A percentile compares a stretch with the other conserved stretches of the same genome.
Conservation (phyloP, 2,113 vertebrate genomes). For the Ceuthmochares aereus region DNA sequence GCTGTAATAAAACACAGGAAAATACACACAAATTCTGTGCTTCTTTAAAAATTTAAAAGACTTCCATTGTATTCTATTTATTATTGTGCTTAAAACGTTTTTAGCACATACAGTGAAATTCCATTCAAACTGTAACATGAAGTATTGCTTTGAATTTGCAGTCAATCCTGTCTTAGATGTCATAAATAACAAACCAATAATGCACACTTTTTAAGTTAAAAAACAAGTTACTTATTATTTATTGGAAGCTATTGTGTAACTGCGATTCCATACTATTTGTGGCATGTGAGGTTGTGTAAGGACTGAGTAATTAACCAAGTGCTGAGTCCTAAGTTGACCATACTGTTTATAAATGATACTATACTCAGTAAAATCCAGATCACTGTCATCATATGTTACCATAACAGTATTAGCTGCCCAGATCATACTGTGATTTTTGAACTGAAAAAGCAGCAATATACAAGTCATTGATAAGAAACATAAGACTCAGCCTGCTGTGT, state of each 20-base stretch:
- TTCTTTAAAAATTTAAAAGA: slow-evolving; percentile 55
- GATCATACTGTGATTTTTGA: not conserved
- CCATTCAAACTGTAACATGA: not conserved
- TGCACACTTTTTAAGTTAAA: not conserved
- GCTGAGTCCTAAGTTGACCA: not conserved
- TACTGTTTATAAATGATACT: not conserved
- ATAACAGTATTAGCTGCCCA: not conserved
- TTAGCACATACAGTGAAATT: not conserved
- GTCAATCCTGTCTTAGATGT: not conserved
- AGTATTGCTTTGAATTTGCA: not conserved
- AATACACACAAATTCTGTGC: slow-evolving; percentile 42
- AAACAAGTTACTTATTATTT: not conserved
- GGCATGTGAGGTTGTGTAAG: not conserved
- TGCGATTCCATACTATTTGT: not conserved
- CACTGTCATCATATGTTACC: not conserved
- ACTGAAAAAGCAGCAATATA: not conserved
- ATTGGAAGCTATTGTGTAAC: not conserved
- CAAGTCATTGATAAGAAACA: not conserved
- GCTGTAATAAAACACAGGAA: slow-evolving; percentile 63
- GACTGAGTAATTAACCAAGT: not conserved
- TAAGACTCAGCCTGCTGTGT: not conserved
- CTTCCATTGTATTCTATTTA: slow-evolving; percentile 51
- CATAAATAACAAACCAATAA: not conserved
- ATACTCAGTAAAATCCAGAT: not conserved
- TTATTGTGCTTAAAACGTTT: slow-evolving; percentile 10